Evolutionary conservation across 2,797 vertebrate species (phyloP), one percentile per base, ranked within the genome.

Genomic region (Lagocephalus sceleratus): DNA sequence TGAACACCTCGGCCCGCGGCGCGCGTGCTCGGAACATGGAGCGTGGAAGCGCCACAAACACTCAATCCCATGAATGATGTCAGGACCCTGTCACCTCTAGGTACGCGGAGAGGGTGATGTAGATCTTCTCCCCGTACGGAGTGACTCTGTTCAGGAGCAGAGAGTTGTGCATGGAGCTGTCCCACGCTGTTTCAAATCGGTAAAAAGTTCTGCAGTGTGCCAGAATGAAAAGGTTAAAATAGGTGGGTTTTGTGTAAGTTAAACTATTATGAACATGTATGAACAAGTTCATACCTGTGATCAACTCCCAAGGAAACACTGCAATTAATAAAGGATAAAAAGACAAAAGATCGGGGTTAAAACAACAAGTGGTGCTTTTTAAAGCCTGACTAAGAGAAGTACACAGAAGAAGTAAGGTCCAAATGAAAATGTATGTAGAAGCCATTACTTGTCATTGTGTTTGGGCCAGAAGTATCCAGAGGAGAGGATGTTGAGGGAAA

Each of bases 101-200:
- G 76, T 99, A 99, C 23, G 95, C 94, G 0, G 97, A 98, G 25
- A 99, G 90, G 0, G 97, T 99, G 89, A 99, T 96, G 88, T 95
- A 99, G 90, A 99, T 99, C 78, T 98, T 99, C 89, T 99, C 95
- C 51, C 95, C 92, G 6, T 98, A 98, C 0, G 97, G 96, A 39
- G 97, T 99, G 76, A 99, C 97, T 16, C 97, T 92, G 85, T 99
- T 99, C 70, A 99, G 92, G 26, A 96, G 93, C 45, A 99, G 88
- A 0, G 97, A 98, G 89, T 99, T 99, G 91, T 99, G 97, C 95
- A 99, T 98, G 80, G 96, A 99, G 81, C 97, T 99, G 71, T 99
- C 97, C 97, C 97, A 99, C 0, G 96, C 96, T 0, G 94, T 90
- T 82, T 99, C 96, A 17, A 99, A 98, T 41, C 96, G 94, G 85